Conservation (phyloP, 2,888 invertebrate species). For the Lithophane socia region DNA sequence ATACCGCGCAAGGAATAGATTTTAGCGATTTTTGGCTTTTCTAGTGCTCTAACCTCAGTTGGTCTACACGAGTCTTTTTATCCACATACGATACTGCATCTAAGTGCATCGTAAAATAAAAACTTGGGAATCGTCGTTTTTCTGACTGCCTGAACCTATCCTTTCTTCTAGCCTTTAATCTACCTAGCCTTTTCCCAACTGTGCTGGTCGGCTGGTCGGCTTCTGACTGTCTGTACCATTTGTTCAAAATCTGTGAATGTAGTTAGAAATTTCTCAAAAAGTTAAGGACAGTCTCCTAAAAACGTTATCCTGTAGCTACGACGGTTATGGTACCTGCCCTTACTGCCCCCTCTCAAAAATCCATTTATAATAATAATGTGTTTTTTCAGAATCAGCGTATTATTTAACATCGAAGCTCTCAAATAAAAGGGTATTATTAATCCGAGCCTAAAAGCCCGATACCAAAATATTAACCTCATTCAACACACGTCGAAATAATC, state of each 20-base stretch:
- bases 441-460: background rate
- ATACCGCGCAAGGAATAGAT: background rate
- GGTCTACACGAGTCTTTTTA: background rate
- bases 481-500: slow-evolving; percentile 13
- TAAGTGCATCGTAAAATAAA: no score
- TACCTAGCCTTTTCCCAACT: no score
- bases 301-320: background rate
- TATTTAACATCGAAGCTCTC: background rate
- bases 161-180: no score
- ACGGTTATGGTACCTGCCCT: background rate
- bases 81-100: background rate
- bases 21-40: no score
- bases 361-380: background rate
- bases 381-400: background rate
- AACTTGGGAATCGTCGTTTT: background rate
- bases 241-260: background rate
- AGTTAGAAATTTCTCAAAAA: background rate
- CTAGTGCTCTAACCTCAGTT: background rate
- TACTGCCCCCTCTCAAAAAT: background rate
- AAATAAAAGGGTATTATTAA: slow-evolving; percentile 9
- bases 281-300: background rate
- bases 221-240: background rate
- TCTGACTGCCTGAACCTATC: background rate
- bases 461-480: slow-evolving; percentile 22
- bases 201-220: no score